phyloP scores from a whole-genome alignment of 2,797 vertebrate species.

The Nothura maculosa region DNA sequence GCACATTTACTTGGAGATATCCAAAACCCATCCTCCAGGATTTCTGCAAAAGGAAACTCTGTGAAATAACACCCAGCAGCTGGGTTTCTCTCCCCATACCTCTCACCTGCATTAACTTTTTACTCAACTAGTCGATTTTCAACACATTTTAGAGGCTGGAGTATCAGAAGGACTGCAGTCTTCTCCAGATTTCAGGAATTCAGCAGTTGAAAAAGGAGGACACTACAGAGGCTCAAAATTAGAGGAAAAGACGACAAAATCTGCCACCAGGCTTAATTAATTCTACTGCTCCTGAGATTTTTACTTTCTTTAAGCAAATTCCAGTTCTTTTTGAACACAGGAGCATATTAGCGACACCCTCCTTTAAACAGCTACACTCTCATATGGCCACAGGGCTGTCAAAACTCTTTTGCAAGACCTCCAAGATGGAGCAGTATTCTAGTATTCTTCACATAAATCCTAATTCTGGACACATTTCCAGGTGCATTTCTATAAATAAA shows the following conservation, averaged over 20 bases:
- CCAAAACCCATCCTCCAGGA: not conserved
- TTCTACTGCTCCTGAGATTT: not conserved
- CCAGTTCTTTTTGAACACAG: not conserved
- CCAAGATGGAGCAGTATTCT: not conserved
- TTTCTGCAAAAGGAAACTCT: not conserved
- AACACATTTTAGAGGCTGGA: not conserved
- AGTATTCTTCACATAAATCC: not conserved
- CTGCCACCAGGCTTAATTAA: not conserved
- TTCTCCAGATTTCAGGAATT: not conserved
- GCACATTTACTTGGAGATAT: not conserved
- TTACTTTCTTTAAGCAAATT: not conserved
- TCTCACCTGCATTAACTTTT: not conserved
- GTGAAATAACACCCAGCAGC: not conserved
- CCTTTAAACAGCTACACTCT: not conserved
- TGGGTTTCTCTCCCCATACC: fast-evolving
- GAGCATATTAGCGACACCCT: not conserved
- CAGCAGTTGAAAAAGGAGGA: not conserved
- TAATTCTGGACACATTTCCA: not conserved
- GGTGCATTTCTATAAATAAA: not conserved
- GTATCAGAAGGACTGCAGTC: not conserved
- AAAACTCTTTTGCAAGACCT: conserved; percentile 1
- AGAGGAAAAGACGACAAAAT: not conserved
- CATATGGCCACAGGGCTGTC: not conserved
- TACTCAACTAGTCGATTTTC: not conserved
- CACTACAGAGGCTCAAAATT: not conserved